These are phyloP conservation scores for Watsonalla cultraria DNA, from an alignment of 2,888 invertebrate species.

Conservation along the genomic window DNA sequence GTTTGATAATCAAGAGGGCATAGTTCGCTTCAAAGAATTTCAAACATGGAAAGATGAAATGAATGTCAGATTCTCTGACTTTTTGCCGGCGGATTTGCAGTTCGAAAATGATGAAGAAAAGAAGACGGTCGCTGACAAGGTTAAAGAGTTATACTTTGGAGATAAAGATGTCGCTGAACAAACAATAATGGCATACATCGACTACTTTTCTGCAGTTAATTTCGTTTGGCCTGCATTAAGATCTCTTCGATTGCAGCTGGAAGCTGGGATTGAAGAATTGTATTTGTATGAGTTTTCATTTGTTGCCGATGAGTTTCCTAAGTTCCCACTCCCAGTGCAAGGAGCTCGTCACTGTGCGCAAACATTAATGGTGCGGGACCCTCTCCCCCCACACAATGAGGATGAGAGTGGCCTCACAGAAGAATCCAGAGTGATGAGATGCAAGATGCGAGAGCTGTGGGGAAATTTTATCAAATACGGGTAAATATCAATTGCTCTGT, in stretches of 20 bases:
- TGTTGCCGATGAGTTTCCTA: slow-evolving; percentile 24
- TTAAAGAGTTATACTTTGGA: slow-evolving; percentile 46
- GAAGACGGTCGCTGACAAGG: slow-evolving; percentile 25
- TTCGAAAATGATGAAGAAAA: slow-evolving; percentile 34
- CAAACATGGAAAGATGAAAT: slow-evolving; percentile 34
- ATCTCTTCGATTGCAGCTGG: slow-evolving; percentile 28
- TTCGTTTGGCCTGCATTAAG: slow-evolving; percentile 31
- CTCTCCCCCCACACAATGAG: background rate
- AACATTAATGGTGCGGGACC: slow-evolving; percentile 23
- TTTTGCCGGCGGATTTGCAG: slow-evolving; percentile 41
- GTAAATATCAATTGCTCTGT: slow-evolving; percentile 21
- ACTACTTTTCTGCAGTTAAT: slow-evolving; percentile 51
- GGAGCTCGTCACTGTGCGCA: slow-evolving; percentile 39
- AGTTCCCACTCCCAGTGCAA: slow-evolving; percentile 22
- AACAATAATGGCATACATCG: slow-evolving; percentile 31
- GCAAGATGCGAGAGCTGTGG: slow-evolving; percentile 35
- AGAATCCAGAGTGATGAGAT: slow-evolving; percentile 25
- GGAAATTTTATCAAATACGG: slow-evolving; percentile 37
- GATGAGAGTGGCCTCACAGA: slow-evolving; percentile 16
- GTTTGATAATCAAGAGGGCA: slow-evolving; percentile 39
- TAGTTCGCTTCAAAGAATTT: slow-evolving; percentile 19
- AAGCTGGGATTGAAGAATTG: slow-evolving; percentile 37
- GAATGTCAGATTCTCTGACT: slow-evolving; percentile 44
- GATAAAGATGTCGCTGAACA: slow-evolving; percentile 24
- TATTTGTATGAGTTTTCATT: slow-evolving; percentile 47